These are phyloP conservation scores for Diorhabda elongata DNA, from an alignment of 1,140 invertebrate genomes.

Conservation along the genomic window DNA sequence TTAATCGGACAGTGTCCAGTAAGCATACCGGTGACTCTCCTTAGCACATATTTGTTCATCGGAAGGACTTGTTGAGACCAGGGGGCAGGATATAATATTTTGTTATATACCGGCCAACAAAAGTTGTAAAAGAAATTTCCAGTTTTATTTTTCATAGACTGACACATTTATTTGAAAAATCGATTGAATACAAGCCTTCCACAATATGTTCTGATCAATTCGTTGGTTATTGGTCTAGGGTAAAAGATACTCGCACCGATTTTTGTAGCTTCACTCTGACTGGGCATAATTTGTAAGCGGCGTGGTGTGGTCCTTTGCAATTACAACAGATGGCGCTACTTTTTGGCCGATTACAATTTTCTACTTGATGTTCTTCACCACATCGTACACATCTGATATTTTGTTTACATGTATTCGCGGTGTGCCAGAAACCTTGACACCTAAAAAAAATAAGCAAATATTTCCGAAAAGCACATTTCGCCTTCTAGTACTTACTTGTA, in stretches of 20 bases:
- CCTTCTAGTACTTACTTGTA: slow-evolving; percentile 16
- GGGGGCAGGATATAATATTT: no score
- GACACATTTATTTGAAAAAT: no score
- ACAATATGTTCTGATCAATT: no score
- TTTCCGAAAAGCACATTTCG: not conserved
- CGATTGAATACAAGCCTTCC: no score
- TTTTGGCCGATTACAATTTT: slow-evolving; percentile 50
- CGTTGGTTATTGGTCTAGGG: slow-evolving; percentile 36
- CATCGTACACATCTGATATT: slow-evolving; percentile 53
- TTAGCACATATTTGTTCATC: no score
- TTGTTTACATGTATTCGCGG: slow-evolving; percentile 52
- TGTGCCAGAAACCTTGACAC: slow-evolving; percentile 56
- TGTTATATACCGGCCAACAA: no score
- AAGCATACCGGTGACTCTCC: no score
- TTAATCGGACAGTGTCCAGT: no score
- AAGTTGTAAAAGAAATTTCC: no score
- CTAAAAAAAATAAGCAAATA: slow-evolving; percentile 22
- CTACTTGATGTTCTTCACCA: slow-evolving; percentile 52
- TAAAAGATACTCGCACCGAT: slow-evolving; percentile 49
- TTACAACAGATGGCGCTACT: slow-evolving; percentile 54
- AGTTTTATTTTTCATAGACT: no score
- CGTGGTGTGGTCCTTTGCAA: slow-evolving; percentile 54
- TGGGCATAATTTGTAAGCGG: slow-evolving; percentile 49
- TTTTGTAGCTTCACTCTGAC: slow-evolving; percentile 51
- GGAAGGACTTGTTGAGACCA: no score